Evolutionary conservation across 2,797 vertebrate genomes (phyloP), one percentile per base, ranked within the genome.

Genomic region (Xiphorhynchus erythropygius): DNA sequence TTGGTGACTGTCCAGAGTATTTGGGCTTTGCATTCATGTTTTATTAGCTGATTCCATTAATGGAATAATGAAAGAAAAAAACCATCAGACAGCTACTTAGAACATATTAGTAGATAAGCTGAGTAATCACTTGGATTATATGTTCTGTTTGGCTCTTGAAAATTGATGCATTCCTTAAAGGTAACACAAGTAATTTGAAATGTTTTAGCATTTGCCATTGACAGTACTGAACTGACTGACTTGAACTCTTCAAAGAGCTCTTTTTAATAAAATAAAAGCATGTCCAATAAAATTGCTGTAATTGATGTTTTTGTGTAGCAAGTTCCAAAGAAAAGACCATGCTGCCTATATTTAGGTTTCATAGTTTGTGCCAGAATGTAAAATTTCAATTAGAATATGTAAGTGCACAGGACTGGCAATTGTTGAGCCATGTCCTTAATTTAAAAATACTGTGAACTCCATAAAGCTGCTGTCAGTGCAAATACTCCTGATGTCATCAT

Each of bases 261-360:
- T 91, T 94, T 94, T 92, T 90, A 78, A 93, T 93, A 84, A 76
- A 96, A 84, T 94, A 91, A 94, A 93, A 78, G 53, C 49, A 47
- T 49, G 23, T 56, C 60, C 16, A 89, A 78, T 84, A 87, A 74
- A 87, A 69, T 80, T 79, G 62, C 76, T 22, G 7, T 87, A 96
- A 91, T 70, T 79, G 24, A 79, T 90, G 41, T 63, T 84, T 90
- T 94, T 79, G 50, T 82, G 30, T 70, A 87, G 80, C 70, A 84
- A 53, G 33, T 94, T 94, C 70, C 77, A 93, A 91, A 67, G 82
- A 82, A 73, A 93, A 88, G 65, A 65, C 18, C 16, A 7, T 2
- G 3, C 49, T 88, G 47, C 79, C 70, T 93, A 11, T 94, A 53
- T 86, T 94, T 94, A 87, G 80, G 37, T 56, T 79, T 84, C 2